Evolutionary conservation across 2,797 vertebrate species (phyloP).

Genomic region (Diceros bicornis): DNA sequence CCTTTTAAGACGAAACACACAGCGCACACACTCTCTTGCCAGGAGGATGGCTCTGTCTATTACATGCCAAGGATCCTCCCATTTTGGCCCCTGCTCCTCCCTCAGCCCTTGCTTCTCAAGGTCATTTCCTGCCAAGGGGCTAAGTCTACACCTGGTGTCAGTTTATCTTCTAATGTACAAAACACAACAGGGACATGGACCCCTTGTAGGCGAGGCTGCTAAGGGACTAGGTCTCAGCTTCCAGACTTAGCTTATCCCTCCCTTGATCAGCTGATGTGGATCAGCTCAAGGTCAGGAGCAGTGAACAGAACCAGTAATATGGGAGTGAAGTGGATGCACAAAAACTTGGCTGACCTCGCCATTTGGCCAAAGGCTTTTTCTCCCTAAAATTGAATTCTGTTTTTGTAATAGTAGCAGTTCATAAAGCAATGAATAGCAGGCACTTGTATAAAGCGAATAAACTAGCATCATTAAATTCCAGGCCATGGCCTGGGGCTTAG

Average conservation of each 20-base stretch:
- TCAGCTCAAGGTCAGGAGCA: not conserved
- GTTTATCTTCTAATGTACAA: not conserved
- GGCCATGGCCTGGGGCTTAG: not conserved
- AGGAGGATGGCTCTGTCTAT: not conserved
- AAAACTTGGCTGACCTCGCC: fast-evolving
- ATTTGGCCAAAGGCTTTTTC: not conserved
- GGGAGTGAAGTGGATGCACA: fast-evolving
- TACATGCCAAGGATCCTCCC: too few relatives aligned
- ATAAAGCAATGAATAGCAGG: fast-evolving
- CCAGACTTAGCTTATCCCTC: too few relatives aligned
- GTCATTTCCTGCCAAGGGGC: not conserved
- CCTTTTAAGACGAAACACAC: not conserved
- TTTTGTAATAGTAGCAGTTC: not conserved
- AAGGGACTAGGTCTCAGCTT: not conserved
- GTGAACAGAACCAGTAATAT: fast-evolving
- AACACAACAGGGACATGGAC: fast-evolving
- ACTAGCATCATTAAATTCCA: not conserved
- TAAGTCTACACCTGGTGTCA: fast-evolving
- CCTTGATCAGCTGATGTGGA: fast-evolving
- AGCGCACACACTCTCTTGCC: fast-evolving
- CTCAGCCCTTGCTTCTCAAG: not conserved
- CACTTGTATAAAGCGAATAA: too few relatives aligned
- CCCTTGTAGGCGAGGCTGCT: fast-evolving
- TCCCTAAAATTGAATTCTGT: not conserved
- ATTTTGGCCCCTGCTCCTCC: not conserved